These are phyloP conservation scores for Zophobas morio DNA, from an alignment of 1,140 invertebrate species.

Conservation along the genomic window DNA sequence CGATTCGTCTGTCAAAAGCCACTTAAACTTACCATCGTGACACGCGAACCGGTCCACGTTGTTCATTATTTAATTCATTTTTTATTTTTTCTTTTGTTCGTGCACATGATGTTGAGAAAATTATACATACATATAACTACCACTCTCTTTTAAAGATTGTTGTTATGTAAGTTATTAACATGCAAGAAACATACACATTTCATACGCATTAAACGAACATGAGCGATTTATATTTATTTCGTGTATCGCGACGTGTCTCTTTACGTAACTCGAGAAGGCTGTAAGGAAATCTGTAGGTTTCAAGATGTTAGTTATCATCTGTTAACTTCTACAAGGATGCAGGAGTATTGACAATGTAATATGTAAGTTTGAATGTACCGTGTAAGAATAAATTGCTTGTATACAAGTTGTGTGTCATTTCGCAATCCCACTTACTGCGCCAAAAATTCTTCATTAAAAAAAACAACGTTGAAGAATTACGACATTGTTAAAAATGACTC, in stretches of 20 bases:
- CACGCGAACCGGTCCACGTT: conserved; percentile 20
- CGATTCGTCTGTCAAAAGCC: conserved; percentile 21
- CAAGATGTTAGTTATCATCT: conserved; percentile 44
- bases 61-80: conserved; percentile 48
- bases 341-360: conserved; percentile 54
- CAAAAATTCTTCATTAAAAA: no score
- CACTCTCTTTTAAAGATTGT: conserved; percentile 53
- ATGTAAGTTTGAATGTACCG: conserved; percentile 61
- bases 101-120: conserved; percentile 54
- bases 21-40: conserved; percentile 3
- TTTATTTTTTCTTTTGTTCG: conserved; percentile 54
- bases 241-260: conserved; percentile 45
- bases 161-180: conserved; percentile 45
- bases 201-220: conserved; percentile 40
- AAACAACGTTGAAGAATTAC: no score
- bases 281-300: conserved; percentile 57
- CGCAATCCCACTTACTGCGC: no score
- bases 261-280: conserved; percentile 43
- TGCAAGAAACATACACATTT: conserved; percentile 55
- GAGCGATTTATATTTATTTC: conserved; percentile 55
- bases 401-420: conserved; percentile 45
- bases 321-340: conserved; percentile 49
- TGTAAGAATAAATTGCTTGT: conserved; percentile 63
- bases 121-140: conserved; percentile 51
- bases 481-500: no score